Conservation (phyloP, 2,113 vertebrate species). For the Sus scrofa region DNA sequence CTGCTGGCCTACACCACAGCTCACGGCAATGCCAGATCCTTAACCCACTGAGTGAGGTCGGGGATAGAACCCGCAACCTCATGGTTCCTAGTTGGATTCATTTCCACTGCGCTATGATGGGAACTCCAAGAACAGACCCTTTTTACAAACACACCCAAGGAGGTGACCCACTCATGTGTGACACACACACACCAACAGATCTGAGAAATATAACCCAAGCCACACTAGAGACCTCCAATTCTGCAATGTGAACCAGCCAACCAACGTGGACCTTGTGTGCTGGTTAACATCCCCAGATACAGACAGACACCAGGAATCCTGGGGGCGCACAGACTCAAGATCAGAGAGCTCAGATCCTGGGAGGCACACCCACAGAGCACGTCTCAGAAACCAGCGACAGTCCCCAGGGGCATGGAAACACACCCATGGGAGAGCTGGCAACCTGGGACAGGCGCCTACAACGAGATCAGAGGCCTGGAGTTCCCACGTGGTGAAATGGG, state of each 20-base stretch:
- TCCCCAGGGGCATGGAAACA: background rate
- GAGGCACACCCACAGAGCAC: background rate
- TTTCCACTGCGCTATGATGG: too few species aligned
- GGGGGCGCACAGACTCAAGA: background rate
- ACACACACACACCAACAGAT: background rate
- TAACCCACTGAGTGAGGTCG: too few species aligned
- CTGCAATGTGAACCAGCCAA: background rate
- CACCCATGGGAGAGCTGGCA: background rate
- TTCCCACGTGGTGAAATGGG: too few species aligned
- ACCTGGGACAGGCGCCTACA: background rate
- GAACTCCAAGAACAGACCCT: too few species aligned
- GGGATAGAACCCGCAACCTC: too few species aligned
- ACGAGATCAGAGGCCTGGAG: background rate
- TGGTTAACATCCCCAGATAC: background rate
- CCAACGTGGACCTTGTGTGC: background rate
- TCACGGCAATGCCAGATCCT: too few species aligned
- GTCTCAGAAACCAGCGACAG: background rate
- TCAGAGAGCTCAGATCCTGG: background rate
- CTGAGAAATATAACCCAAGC: slow-evolving; percentile 12
- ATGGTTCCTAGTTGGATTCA: too few species aligned
- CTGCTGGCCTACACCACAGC: too few species aligned
- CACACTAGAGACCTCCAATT: background rate
- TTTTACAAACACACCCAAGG: background rate
- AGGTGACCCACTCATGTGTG: background rate
- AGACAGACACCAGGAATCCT: background rate